Evolutionary conservation across 2,797 vertebrate species (phyloP).

Genomic region (Aldrovandia affinis): DNA sequence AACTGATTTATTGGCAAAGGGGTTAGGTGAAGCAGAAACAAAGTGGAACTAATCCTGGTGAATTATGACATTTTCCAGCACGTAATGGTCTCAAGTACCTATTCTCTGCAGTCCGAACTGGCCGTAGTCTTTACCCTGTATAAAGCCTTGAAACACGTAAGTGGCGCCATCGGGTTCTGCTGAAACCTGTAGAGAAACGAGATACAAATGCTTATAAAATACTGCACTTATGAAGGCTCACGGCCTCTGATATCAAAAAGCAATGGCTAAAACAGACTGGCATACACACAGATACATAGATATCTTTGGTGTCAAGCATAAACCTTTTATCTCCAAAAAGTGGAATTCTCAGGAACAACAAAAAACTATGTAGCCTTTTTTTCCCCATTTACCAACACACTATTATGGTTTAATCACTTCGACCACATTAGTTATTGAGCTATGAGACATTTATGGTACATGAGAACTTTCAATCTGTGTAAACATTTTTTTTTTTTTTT

Average conservation of each 20-base stretch:
- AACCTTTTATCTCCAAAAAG: background rate
- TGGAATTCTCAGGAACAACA: background rate
- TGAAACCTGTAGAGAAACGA: conserved; percentile 80
- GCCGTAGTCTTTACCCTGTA: conserved; percentile 98
- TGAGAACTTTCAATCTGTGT: no score
- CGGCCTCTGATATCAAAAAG: conserved; percentile 2
- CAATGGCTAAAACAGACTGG: background rate
- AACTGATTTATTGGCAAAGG: background rate
- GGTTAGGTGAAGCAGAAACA: background rate
- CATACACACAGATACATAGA: background rate
- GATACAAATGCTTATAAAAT: background rate
- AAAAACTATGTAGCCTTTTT: background rate
- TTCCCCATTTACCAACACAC: background rate
- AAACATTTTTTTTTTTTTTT: no score
- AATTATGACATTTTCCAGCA: background rate
- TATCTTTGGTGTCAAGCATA: background rate
- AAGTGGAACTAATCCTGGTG: background rate
- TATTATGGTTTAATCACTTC: no score
- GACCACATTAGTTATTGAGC: no score
- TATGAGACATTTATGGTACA: no score
- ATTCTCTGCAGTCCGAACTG: conserved; percentile 97
- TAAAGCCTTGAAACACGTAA: conserved; percentile 98
- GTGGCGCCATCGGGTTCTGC: conserved; percentile 95
- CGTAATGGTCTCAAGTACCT: conserved; percentile 71
- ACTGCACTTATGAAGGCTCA: background rate